A percentile compares a stretch with the other conserved stretches of the same genome.
Evolutionary conservation across 1,140 invertebrate species (phyloP).

Genomic region (Saccostrea cuccullata): DNA sequence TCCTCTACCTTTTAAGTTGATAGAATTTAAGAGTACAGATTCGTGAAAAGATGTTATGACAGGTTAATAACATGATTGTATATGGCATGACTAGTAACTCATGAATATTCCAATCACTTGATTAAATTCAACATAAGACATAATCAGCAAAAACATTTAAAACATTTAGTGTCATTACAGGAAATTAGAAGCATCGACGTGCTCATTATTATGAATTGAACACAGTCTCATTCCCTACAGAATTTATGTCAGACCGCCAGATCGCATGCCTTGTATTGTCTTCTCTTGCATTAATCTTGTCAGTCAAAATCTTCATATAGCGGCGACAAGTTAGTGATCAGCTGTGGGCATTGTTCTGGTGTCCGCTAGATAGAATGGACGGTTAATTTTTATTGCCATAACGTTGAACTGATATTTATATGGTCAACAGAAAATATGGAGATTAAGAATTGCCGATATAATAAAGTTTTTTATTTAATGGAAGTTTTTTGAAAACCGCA

Average conservation of each 20-base stretch:
- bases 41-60: neutral
- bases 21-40: neutral
- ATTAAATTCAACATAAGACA: neutral
- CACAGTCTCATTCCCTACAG: neutral
- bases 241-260: neutral
- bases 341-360: neutral
- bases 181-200: neutral
- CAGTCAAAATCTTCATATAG: slow-evolving; percentile 17
- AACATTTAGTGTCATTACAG: neutral
- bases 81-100: neutral
- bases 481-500: neutral
- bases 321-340: slow-evolving; percentile 17
- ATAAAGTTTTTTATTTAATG: neutral
- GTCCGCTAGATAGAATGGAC: slow-evolving; percentile 7
- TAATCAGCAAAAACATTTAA: neutral
- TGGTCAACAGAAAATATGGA: slow-evolving; percentile 3
- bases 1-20: no score
- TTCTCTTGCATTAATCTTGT: slow-evolving; percentile 23
- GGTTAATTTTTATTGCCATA: slow-evolving; percentile 11
- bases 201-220: neutral
- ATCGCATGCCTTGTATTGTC: neutral
- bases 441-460: slow-evolving; percentile 8
- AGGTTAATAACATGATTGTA: neutral
- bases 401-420: neutral
- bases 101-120: neutral